Conservation (phyloP, 2,888 invertebrate species). For the Spisula subtruncata region DNA sequence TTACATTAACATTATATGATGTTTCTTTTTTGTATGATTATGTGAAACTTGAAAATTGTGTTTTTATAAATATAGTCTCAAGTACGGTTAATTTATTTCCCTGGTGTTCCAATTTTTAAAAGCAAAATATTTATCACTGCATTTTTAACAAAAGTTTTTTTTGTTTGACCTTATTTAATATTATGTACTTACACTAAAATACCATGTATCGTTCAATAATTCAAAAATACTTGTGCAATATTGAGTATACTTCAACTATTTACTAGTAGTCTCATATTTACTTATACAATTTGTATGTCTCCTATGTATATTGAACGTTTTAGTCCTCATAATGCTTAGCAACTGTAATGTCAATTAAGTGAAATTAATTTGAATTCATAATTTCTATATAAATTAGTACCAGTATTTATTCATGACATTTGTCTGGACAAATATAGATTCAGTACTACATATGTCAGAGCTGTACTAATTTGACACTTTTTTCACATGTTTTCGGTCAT, state of each 20-base stretch:
- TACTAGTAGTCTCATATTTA: constrained; percentile 3
- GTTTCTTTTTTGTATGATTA: background rate
- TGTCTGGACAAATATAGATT: background rate
- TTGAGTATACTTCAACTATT: background rate
- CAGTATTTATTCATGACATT: background rate
- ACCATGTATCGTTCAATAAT: constrained; percentile 11
- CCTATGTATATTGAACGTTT: background rate
- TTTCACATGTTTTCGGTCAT: background rate
- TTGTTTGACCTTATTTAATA: constrained; percentile 16
- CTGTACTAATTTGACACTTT: background rate
- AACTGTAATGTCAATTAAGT: background rate
- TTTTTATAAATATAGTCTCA: background rate
- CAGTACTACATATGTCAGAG: background rate
- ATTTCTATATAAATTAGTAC: background rate
- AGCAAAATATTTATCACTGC: background rate
- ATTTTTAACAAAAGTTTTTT: background rate
- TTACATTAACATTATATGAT: background rate
- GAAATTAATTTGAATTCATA: background rate
- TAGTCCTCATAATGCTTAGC: background rate
- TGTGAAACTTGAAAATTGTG: background rate
- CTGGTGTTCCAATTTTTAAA: constrained; percentile 11
- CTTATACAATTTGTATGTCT: constrained; percentile 1
- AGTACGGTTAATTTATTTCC: background rate
- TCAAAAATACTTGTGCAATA: constrained; percentile 13
- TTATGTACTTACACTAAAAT: background rate